phyloP scores from a whole-genome alignment of 2,113 vertebrate genomes.

The Gymnogyps californianus region DNA sequence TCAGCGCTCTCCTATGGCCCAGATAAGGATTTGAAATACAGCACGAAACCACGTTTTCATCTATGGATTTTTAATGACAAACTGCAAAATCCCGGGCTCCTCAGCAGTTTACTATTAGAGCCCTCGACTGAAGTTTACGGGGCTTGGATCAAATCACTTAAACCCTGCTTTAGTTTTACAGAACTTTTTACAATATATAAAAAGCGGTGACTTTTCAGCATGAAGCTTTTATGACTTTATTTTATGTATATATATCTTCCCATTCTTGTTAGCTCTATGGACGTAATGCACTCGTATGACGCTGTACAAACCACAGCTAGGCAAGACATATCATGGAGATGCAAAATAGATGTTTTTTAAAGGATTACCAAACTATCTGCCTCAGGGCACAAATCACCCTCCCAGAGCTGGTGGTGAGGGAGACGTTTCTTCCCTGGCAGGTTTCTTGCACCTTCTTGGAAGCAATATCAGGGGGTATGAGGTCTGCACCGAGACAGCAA shows the following conservation, averaged over 20 bases:
- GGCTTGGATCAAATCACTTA: neutral
- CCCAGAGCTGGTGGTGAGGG: neutral
- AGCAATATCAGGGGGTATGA: neutral
- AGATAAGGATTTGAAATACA: neutral
- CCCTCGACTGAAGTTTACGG: neutral
- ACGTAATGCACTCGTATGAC: rapidly evolving
- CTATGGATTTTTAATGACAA: neutral
- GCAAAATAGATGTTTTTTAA: neutral
- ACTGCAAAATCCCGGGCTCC: neutral
- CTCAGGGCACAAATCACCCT: neutral
- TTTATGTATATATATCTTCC: neutral
- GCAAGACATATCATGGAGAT: rapidly evolving
- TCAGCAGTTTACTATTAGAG: neutral
- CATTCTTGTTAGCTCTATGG: neutral
- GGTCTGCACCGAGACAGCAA: neutral
- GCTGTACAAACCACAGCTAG: neutral
- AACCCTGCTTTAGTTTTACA: neutral
- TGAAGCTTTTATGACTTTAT: neutral
- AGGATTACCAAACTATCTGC: neutral
- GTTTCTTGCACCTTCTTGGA: neutral
- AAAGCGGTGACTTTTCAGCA: neutral
- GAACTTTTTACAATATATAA: neutral
- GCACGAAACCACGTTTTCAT: neutral
- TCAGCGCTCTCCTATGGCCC: neutral
- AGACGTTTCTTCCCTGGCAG: neutral